Conservation (phyloP, 2,797 vertebrate species). For the Chelmon rostratus region DNA sequence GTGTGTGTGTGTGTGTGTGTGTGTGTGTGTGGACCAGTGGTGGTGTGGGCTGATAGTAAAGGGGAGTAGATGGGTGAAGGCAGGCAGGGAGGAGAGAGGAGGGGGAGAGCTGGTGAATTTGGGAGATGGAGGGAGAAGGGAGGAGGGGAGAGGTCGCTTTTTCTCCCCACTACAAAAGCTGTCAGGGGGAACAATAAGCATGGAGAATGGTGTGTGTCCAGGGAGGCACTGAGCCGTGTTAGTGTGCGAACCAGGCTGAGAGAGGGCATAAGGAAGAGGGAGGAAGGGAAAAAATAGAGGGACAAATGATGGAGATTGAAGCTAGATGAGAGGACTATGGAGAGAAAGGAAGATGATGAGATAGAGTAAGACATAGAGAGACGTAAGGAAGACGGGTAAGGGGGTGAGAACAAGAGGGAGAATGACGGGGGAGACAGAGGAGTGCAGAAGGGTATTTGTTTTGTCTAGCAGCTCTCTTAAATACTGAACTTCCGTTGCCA, state of each 20-base stretch:
- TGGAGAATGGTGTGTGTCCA: conserved; percentile 87
- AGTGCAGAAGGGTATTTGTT: conserved; percentile 78
- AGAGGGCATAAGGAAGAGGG: conserved; percentile 55
- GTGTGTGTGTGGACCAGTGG: conserved; percentile 54
- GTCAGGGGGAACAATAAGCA: conserved; percentile 85
- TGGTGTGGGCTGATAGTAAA: conserved; percentile 46
- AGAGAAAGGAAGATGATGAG: conserved; percentile 35
- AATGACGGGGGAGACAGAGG: conserved; percentile 47
- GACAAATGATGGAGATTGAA: conserved; percentile 53
- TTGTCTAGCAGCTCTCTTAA: conserved; percentile 80
- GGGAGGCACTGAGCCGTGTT: conserved; percentile 86
- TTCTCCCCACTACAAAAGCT: conserved; percentile 86
- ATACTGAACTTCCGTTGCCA: conserved; percentile 83
- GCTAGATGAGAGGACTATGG: conserved; percentile 38
- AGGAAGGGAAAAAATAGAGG: background rate
- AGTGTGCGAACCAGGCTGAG: conserved; percentile 77
- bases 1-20: conserved; percentile 49
- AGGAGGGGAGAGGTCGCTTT: conserved; percentile 75
- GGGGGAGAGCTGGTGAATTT: conserved; percentile 58
- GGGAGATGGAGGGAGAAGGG: conserved; percentile 54
- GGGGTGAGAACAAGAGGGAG: conserved; percentile 19
- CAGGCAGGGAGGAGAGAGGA: conserved; percentile 37
- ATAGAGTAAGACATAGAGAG: conserved; percentile 34
- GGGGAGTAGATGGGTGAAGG: conserved; percentile 59
- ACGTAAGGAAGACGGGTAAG: background rate